Percentiles rank a stretch among this genome's conserved stretches.
phyloP scores from a whole-genome alignment of 2,797 vertebrate species.

The Siniperca undulata region DNA sequence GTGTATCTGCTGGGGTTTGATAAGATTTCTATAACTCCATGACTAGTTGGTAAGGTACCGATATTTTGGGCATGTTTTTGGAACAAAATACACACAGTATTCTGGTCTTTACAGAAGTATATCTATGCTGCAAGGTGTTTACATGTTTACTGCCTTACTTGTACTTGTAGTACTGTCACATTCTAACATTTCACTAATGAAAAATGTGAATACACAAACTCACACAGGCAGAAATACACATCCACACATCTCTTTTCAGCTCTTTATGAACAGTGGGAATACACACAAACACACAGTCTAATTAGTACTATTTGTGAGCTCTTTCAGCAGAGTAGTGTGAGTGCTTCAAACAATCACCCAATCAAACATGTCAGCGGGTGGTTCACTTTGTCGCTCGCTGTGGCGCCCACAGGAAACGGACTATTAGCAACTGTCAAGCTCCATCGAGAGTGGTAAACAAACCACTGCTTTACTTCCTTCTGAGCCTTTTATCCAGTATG shows the following conservation, averaged over 20 bases:
- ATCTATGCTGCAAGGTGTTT: neutral
- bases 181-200: neutral
- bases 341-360: slow-evolving; percentile 17
- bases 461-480: slow-evolving; percentile 10
- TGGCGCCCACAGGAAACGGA: neutral
- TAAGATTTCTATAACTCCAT: neutral
- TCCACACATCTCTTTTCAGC: neutral
- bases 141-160: neutral
- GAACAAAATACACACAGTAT: neutral
- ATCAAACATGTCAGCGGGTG: slow-evolving; percentile 14
- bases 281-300: neutral
- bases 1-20: neutral
- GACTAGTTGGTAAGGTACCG: neutral
- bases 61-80: neutral
- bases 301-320: slow-evolving; percentile 5
- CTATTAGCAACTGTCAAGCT: slow-evolving; percentile 18
- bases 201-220: neutral
- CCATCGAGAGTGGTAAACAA: slow-evolving; percentile 5
- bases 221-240: neutral
- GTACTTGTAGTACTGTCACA: neutral
- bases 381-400: neutral
- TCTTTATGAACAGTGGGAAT: neutral
- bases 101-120: neutral
- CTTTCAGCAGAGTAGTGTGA: neutral
- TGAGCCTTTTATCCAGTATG: neutral